These are phyloP conservation scores for Merluccius polli DNA, from an alignment of 2,797 vertebrate species.

Conservation along the genomic window DNA sequence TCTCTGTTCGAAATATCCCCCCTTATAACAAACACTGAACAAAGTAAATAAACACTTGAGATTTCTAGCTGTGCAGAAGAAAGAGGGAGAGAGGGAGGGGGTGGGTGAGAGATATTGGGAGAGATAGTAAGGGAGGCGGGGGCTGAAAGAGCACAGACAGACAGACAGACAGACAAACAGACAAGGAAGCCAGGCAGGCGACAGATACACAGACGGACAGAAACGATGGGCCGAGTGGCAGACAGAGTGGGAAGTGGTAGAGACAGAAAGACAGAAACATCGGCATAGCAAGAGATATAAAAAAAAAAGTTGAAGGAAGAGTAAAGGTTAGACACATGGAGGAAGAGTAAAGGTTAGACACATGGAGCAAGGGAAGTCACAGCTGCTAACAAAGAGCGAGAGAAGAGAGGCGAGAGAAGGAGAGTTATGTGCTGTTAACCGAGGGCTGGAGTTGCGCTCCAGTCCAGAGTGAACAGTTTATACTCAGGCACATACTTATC, in stretches of 20 bases:
- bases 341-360: neutral
- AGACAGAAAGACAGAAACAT: neutral
- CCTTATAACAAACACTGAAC: too few species aligned
- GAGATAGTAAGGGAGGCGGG: neutral
- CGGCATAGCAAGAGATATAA: neutral
- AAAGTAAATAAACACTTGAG: neutral
- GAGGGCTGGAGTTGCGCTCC: neutral
- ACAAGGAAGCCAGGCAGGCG: neutral
- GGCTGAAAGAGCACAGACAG: neutral
- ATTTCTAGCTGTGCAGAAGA: neutral
- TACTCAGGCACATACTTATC: constrained; percentile 56
- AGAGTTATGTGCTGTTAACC: neutral
- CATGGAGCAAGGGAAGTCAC: neutral
- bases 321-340: neutral
- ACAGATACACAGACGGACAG: neutral
- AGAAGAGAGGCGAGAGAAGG: neutral
- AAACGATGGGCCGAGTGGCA: too few species aligned
- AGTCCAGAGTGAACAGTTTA: neutral
- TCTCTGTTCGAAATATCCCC: neutral
- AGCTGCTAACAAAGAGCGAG: neutral
- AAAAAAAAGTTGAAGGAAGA: neutral
- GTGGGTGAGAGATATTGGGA: neutral
- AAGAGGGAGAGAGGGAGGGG: neutral
- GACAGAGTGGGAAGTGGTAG: constrained; percentile 9
- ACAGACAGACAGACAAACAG: constrained; percentile 3